A percentile compares a stretch with the other conserved stretches of the same genome.
These are phyloP conservation scores for Pristionchus arcanus DNA, from an alignment of 2,888 invertebrate genomes.

Conservation along the genomic window DNA sequence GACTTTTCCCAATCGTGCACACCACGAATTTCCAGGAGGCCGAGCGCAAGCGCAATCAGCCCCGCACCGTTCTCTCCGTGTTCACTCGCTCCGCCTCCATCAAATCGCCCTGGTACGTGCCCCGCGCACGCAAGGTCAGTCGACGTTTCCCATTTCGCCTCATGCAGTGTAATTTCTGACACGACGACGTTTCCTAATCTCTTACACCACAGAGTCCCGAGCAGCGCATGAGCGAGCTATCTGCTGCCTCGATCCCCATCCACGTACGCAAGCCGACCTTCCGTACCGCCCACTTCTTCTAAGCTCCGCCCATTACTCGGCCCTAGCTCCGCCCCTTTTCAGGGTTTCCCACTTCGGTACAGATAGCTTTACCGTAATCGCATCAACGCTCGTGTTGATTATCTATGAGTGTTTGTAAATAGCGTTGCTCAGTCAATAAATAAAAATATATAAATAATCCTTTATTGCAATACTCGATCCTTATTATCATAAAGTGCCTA, in stretches of 20 bases:
- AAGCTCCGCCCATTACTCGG: not conserved
- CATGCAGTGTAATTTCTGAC: not conserved
- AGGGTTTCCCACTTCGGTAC: not conserved
- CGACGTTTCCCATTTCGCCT: slow-evolving; percentile 3
- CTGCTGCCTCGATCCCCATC: slow-evolving; percentile 41
- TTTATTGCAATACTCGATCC: not conserved
- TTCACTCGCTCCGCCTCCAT: slow-evolving; percentile 53
- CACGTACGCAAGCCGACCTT: slow-evolving; percentile 35
- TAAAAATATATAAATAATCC: not conserved
- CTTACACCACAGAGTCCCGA: slow-evolving; percentile 32
- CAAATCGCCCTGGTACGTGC: slow-evolving; percentile 53
- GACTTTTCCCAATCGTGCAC: not conserved
- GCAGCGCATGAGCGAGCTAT: slow-evolving; percentile 50
- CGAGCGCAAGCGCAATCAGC: slow-evolving; percentile 47
- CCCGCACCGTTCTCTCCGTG: slow-evolving; percentile 51
- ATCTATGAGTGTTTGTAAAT: slow-evolving; percentile 22
- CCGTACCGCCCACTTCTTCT: slow-evolving; percentile 53
- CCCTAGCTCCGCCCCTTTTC: not conserved
- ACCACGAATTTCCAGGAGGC: slow-evolving; percentile 27
- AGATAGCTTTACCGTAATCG: slow-evolving; percentile 46
- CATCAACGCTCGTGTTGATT: slow-evolving; percentile 14
- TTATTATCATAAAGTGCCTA: not conserved
- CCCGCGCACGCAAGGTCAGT: slow-evolving; percentile 47
- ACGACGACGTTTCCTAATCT: slow-evolving; percentile 31
- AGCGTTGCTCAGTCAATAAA: not conserved